Evolutionary conservation across 2,888 invertebrate genomes (phyloP), one percentile per base, ranked within the genome.

Genomic region (Tiliacea citrago): DNA sequence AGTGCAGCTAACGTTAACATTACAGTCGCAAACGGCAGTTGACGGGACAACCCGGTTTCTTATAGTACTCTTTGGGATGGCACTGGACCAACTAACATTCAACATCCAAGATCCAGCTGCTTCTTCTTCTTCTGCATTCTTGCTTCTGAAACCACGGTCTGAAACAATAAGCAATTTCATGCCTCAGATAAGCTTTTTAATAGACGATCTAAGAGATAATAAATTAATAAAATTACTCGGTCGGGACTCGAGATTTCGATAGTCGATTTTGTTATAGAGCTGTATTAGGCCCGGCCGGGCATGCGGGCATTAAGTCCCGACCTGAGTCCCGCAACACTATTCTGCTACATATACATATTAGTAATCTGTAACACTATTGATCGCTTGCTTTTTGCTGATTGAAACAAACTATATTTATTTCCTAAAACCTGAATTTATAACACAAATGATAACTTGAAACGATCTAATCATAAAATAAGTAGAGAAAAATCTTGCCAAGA

Each of bases 401-500:
- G n/a, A 42, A 29, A 42, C 7, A 73, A 60, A 58, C 21, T 74
- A 24, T 60, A 16, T 10, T 21, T 45, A 24, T 39, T 47, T 65
- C 7, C 0, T 10, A 0, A 6, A 66, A 12, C 49, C 35, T 29
- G 49, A n/a, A 77, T 67, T 58, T 21, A 12, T 13, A 24, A 51
- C 10, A 70, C 70, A 77, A 77, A 71, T 73, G 68, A 29, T 55
- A 72, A 21, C 60, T 47, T 76, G 10, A 42, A 72, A 47, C 45
- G 7, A 55, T 47, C 12, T 0, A 29, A 35, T 49, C 10, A 12
- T 42, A 21, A 45, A 61, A n/a, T 51, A 29, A 42, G 12, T 51
- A 42, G 47, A 47, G 16, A 29, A 39, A 68, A 10, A 18, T 58
- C 29, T 77, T 72, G 70, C 66, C 66, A 88, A 78, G 55, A 91